These are phyloP conservation scores for Schizotus pectinicornis DNA, from an alignment of 2,888 invertebrate species.

Conservation along the genomic window DNA sequence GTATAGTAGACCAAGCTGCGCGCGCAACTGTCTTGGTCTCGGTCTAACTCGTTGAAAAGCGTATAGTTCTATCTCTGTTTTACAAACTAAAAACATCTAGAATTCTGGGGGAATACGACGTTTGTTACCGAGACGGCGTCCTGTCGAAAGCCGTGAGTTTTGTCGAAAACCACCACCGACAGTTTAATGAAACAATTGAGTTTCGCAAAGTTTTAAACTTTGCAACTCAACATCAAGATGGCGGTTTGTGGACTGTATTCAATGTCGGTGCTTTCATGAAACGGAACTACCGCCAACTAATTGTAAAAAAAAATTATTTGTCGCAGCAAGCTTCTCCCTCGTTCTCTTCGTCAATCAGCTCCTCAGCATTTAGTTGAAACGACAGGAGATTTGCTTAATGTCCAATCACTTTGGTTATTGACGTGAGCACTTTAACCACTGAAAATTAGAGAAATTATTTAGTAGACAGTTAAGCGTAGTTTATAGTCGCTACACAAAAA, in stretches of 20 bases:
- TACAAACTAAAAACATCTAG: too few relatives aligned
- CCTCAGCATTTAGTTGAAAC: not conserved
- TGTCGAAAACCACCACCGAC: not conserved
- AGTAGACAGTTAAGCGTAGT: too few relatives aligned
- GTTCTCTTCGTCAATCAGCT: slow-evolving; percentile 15
- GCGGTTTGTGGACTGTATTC: not conserved
- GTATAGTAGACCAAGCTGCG: too few relatives aligned
- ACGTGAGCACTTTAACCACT: too few relatives aligned
- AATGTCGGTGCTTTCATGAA: not conserved
- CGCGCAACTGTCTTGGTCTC: too few relatives aligned
- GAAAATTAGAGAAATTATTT: too few relatives aligned
- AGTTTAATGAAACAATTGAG: too few relatives aligned
- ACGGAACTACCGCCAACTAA: too few relatives aligned
- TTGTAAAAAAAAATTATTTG: not conserved
- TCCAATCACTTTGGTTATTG: too few relatives aligned
- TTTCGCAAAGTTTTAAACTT: not conserved
- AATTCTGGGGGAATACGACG: not conserved
- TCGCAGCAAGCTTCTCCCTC: slow-evolving; percentile 14
- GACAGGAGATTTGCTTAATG: not conserved
- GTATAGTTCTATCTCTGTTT: too few relatives aligned
- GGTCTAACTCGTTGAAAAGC: too few relatives aligned
- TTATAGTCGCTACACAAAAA: too few relatives aligned
- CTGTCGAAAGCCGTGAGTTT: not conserved
- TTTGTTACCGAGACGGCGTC: not conserved
- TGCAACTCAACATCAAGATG: not conserved